Base-by-base conservation (phyloP, 2,113 vertebrate species). In the Panthera uncia region DNA sequence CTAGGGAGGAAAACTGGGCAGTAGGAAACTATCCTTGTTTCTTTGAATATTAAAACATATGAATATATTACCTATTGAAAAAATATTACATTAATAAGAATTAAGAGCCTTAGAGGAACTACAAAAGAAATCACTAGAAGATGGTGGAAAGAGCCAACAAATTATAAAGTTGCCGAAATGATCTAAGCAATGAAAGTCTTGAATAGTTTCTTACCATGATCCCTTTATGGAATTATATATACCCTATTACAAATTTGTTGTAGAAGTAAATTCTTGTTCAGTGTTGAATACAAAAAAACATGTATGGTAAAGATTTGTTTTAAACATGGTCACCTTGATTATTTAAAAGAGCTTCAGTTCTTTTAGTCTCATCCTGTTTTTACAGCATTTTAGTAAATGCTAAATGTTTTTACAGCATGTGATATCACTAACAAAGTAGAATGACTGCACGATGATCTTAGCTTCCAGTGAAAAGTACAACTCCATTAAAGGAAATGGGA, bases 251-350 rank as follows among this genome's bases (percentile, higher is more conserved):
- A 84, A 80, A 92, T 76, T 85, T 41, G 65, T n/a, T 33, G 45
- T 61, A 79, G 36, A 87, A 65, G 21, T 86, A 83, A 96, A 52
- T 95, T 93, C 36, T 61, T 73, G 0, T 79, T 81, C 29, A 73
- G 48, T 18, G n/a, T 36, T 79, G 73, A 85, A 91, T 69, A 27
- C 16, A 95, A 12, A 91, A 92, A 92, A 68, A 21, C 55, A 93
- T n/a, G 36, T 52, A 57, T 83, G 63, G 87, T 81, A 97, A 86
- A 92, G 33, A 41, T 82, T 61, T 97, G 73, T 79, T 79, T 92
- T 94, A 94, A 96, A 74, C n/a, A 93, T 31, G 29, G 61, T 82
- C 27, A 95, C 57, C 29, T 85, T 95, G 87, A 78, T 91, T 91
- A 73, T 33, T 96, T 88, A 81, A 91, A 93, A 41, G 29, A 57